Conservation (phyloP, 2,113 vertebrate species). For the Tretioscincus oriximinensis region DNA sequence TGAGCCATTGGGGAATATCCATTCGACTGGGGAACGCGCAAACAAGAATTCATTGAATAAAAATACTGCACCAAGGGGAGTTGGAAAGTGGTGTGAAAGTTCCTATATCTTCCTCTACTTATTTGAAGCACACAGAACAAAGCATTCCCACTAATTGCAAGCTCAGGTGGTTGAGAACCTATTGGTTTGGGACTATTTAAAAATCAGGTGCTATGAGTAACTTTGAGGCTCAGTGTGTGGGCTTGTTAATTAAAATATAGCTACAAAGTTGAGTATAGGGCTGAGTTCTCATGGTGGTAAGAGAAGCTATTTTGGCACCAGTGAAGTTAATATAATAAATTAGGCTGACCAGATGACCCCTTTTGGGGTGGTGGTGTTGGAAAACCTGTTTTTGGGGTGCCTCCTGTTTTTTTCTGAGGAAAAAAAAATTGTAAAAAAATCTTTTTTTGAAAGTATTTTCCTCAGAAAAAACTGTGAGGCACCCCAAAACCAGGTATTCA, state of each 20-base stretch:
- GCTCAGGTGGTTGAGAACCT: background rate
- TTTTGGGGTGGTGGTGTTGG: no score
- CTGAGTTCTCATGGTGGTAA: background rate
- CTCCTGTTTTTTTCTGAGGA: no score
- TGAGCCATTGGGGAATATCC: constrained; percentile 37
- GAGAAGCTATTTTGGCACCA: background rate
- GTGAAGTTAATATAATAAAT: no score
- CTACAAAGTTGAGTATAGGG: background rate
- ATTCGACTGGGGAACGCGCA: constrained; percentile 33
- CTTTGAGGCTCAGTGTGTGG: background rate
- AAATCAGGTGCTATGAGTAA: background rate
- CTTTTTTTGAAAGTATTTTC: no score
- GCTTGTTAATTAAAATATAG: background rate
- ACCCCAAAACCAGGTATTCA: no score
- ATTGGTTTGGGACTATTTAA: background rate
- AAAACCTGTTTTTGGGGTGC: no score
- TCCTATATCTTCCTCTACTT: background rate
- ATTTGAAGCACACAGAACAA: background rate
- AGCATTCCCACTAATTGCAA: background rate
- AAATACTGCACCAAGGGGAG: background rate
- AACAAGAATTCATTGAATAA: constrained; percentile 42
- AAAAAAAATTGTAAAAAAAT: no score
- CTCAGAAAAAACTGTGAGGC: no score
- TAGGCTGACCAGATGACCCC: no score
- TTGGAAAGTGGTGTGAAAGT: background rate